Evolutionary conservation across 53 echinoderm and acorn worm genomes (phyloP), one percentile per base, ranked within the genome.

Genomic region (Holothuria leucospilota): DNA sequence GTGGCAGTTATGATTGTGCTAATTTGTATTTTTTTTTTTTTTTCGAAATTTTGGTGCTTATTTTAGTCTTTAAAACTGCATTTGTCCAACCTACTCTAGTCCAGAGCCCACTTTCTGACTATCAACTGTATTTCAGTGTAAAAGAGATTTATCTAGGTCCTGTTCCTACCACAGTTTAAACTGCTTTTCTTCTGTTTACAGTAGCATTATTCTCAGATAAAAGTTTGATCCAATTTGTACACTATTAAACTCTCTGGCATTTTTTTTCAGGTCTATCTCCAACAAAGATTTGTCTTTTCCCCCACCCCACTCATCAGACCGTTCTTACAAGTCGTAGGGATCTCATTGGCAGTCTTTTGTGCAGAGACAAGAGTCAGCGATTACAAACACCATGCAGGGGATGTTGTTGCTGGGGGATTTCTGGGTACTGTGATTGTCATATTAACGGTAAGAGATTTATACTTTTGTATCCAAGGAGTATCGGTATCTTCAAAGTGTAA

Each of bases 371-470:
- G 97, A 67, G 88, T 96, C 28, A 93, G 90, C 12, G 97, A 96
- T 81, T 96, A 87, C 89, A 94, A 96, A 58, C 94, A 96, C 78
- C 90, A 90, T 60, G 85, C 89, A 46, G 87, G 91, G 30, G 97
- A 96, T 63, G 94, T 96, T 14, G 29, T 95, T 0, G 91, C 86
- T 25, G 97, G 94, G 4, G 82, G 89, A 58, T 72, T 86, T 21
- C 77, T 96, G 51, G 97, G 97, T 5, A 58, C 86, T 4, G 64
- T 84, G 10, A 86, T 93, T 8, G 93, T 89, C 25, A 30, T 93
- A 20, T 67, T 93, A 25, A 85, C 91, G 85, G 96, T 96, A 77
- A 68, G 94, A 1, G 41, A 2, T 51, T 72, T 14, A 7, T 65
- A 14, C 4, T 68, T 68, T 9, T 13, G 1, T 56, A 16, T 46